phyloP scores from a whole-genome alignment of 2,113 vertebrate species.

The Lonchura striata region DNA sequence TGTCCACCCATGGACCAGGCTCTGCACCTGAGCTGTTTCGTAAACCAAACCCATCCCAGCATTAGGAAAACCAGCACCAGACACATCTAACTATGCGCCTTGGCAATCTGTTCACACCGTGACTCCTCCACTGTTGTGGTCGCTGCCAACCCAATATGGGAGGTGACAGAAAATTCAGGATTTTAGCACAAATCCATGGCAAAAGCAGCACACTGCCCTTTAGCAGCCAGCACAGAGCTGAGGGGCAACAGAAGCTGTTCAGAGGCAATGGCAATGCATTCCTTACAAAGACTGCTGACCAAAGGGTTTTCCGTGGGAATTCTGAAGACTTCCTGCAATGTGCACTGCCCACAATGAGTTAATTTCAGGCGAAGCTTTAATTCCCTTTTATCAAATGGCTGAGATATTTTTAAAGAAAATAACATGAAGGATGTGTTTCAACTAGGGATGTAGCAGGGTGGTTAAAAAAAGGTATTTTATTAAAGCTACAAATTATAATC shows the following conservation, averaged over 20 bases:
- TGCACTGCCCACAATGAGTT: fast-evolving
- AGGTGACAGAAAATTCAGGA: not conserved
- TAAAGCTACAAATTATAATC: not conserved
- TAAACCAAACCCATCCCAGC: not conserved
- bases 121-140: fast-evolving
- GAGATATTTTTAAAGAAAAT: not conserved
- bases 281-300: not conserved
- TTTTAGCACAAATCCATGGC: not conserved
- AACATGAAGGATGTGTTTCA: not conserved
- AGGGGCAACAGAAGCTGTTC: not conserved
- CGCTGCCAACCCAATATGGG: fast-evolving
- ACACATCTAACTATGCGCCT: fast-evolving
- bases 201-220: not conserved
- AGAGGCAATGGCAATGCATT: fast-evolving
- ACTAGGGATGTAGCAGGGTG: fast-evolving
- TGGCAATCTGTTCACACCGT: fast-evolving
- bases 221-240: not conserved
- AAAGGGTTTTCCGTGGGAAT: not conserved
- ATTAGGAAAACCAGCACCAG: fast-evolving
- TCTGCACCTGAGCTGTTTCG: fast-evolving
- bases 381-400: not conserved
- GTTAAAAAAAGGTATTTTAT: not conserved
- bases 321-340: fast-evolving
- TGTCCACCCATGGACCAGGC: not conserved
- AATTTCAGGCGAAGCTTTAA: not conserved